Conservation (phyloP, 2,888 invertebrate species). For the Cerceris ruficornis region DNA sequence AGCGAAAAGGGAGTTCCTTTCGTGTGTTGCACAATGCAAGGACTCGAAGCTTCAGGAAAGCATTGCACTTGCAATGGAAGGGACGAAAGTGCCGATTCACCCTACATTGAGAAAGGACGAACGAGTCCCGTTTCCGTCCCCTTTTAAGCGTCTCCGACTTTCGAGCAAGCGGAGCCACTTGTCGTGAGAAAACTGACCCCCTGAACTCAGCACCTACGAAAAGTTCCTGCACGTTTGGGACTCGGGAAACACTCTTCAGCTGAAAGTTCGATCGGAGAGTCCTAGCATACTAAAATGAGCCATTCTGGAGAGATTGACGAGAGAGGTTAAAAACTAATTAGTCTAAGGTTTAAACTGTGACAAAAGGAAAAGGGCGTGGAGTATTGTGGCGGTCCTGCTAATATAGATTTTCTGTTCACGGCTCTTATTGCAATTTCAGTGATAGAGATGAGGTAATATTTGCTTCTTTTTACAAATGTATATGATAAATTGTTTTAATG, state of each 20-base stretch:
- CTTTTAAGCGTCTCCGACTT: constrained; percentile 37
- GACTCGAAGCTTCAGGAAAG: constrained; percentile 21
- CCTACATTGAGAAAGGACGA: constrained; percentile 8
- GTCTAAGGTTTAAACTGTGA: constrained; percentile 15
- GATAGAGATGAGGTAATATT: not conserved
- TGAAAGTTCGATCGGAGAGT: constrained; percentile 32
- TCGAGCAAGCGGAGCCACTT: constrained; percentile 21
- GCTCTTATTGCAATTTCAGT: not conserved
- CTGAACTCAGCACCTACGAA: constrained; percentile 30
- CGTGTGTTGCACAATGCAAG: constrained; percentile 21
- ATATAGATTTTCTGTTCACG: not conserved
- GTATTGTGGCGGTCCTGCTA: constrained; percentile 6
- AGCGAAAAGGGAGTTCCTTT: constrained; percentile 13
- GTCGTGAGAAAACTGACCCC: constrained; percentile 34
- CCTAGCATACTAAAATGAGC: constrained; percentile 36
- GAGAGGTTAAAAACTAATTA: constrained; percentile 43
- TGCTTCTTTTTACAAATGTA: no score
- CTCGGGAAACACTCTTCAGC: constrained; percentile 50
- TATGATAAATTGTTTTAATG: no score
- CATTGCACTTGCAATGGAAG: constrained; percentile 6
- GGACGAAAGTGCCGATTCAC: constrained; percentile 33
- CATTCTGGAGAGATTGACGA: constrained; percentile 32
- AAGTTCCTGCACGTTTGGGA: constrained; percentile 37
- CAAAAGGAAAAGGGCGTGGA: constrained; percentile 2
- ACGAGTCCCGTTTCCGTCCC: constrained; percentile 8